phyloP scores from a whole-genome alignment of 2,888 invertebrate species.

The Nephrotoma appendiculata region DNA sequence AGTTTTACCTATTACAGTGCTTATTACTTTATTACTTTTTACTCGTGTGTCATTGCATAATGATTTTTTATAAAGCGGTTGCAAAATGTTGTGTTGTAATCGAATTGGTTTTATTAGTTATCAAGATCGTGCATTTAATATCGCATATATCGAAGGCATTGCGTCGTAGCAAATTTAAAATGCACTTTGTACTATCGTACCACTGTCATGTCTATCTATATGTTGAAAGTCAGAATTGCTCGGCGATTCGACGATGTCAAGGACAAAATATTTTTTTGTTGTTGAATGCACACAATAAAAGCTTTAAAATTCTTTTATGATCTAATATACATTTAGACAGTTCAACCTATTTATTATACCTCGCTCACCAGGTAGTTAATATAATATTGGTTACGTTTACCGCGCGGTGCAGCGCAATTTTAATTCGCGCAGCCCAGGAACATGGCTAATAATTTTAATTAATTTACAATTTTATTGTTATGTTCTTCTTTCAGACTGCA shows the following conservation, averaged over 20 bases:
- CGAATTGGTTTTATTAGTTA: background rate
- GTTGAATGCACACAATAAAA: too few species aligned
- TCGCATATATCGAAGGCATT: background rate
- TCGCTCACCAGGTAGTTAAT: background rate
- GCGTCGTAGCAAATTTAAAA: background rate
- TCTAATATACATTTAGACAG: background rate
- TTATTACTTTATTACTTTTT: background rate
- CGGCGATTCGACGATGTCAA: background rate
- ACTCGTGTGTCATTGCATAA: background rate
- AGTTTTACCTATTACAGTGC: background rate
- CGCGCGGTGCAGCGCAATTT: background rate
- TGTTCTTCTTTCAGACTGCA: background rate
- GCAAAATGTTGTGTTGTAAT: background rate
- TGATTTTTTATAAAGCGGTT: background rate
- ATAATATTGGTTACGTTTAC: background rate
- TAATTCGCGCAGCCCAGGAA: too few species aligned
- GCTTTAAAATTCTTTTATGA: too few species aligned
- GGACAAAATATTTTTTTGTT: background rate
- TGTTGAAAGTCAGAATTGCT: background rate
- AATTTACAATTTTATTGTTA: background rate
- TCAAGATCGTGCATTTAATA: background rate
- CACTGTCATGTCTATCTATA: background rate
- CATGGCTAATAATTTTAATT: background rate
- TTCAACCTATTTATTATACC: background rate
- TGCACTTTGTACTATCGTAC: background rate